These are phyloP conservation scores for Lysiphlebus fabarum DNA, from an alignment of 1,140 invertebrate genomes.

Conservation along the genomic window DNA sequence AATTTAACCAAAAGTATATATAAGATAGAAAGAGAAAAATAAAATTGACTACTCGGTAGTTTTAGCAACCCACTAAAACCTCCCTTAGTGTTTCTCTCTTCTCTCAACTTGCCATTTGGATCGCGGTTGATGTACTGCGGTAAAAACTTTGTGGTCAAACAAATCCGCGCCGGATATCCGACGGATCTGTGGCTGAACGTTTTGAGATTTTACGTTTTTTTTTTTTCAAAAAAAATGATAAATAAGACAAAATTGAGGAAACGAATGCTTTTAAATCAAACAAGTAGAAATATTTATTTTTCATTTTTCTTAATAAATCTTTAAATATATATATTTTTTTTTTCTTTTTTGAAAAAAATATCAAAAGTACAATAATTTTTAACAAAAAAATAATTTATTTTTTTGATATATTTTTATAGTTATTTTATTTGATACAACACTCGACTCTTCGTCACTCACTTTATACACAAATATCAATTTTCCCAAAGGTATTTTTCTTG, in stretches of 20 bases:
- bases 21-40: not conserved
- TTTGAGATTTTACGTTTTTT: no score
- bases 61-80: constrained; percentile 4
- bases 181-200: constrained; percentile 31
- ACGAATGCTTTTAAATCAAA: constrained; percentile 20
- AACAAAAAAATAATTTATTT: not conserved
- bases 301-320: not conserved
- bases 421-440: constrained; percentile 1
- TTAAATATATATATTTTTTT: no score
- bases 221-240: constrained; percentile 33
- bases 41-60: not conserved
- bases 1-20: constrained; percentile 26
- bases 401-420: not conserved
- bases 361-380: not conserved
- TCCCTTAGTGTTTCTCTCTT: not conserved
- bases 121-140: constrained; percentile 45
- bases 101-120: constrained; percentile 10
- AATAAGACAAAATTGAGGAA: constrained; percentile 32
- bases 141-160: constrained; percentile 52
- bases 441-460: not conserved
- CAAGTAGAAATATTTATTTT: constrained; percentile 2
- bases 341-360: not conserved
- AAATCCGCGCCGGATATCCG: constrained; percentile 50
- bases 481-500: constrained; percentile 4
- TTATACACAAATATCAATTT: constrained; percentile 1